Conservation (phyloP, 2,113 vertebrate species). For the Crotalus tigris region DNA sequence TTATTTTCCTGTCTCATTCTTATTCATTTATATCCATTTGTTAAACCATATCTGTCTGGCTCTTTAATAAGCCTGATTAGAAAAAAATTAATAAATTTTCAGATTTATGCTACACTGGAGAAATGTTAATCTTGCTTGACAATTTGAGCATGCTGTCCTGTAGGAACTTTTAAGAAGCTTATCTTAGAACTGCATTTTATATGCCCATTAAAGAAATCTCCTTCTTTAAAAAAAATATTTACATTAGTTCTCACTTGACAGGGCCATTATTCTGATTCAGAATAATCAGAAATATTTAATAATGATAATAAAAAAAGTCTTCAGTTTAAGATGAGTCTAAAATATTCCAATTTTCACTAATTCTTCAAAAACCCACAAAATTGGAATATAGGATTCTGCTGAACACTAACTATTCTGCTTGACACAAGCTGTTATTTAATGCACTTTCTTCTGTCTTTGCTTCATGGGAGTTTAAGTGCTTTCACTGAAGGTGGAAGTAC, state of each 20-base stretch:
- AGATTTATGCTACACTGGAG: constrained; percentile 31
- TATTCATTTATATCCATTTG: neutral
- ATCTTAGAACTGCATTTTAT: constrained; percentile 43
- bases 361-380: neutral
- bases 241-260: constrained; percentile 11
- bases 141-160: constrained; percentile 25
- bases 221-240: neutral
- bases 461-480: neutral
- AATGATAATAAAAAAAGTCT: neutral
- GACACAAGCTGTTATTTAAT: neutral
- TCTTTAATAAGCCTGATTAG: constrained; percentile 38
- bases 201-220: constrained; percentile 15
- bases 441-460: neutral
- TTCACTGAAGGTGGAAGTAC: neutral
- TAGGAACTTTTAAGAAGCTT: constrained; percentile 43
- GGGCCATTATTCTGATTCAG: constrained; percentile 14
- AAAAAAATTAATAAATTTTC: constrained; percentile 35
- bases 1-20: neutral
- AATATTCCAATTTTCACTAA: neutral
- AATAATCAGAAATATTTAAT: neutral
- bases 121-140: constrained; percentile 53
- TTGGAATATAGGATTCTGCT: neutral
- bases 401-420: neutral
- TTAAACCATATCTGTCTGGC: constrained; percentile 11
- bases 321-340: neutral